Conservation (phyloP, 2,113 vertebrate genomes). For the Myanophis thanlyinensis region DNA sequence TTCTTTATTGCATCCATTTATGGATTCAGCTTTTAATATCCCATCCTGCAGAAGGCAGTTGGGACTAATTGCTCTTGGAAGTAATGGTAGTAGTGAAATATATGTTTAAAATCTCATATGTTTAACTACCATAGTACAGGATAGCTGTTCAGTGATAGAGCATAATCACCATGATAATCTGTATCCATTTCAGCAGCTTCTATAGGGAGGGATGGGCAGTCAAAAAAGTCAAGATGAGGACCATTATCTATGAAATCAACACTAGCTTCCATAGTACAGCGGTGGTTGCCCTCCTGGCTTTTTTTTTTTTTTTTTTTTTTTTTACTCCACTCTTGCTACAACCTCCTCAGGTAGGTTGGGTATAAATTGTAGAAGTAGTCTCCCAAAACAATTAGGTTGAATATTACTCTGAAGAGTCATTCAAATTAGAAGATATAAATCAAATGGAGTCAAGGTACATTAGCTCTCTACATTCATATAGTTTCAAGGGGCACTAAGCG, state of each 20-base stretch:
- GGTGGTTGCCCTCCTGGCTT: neutral
- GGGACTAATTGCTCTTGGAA: neutral
- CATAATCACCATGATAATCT: neutral
- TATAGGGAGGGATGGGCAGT: neutral
- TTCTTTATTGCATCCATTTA: neutral
- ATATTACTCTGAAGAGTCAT: neutral
- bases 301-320: too few relatives aligned
- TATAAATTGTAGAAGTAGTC: neutral
- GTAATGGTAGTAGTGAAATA: neutral
- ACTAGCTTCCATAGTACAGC: neutral
- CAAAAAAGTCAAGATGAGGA: neutral
- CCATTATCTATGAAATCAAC: neutral
- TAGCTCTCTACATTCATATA: neutral
- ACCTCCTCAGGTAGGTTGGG: neutral
- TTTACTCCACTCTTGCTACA: neutral
- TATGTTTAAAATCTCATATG: too few relatives aligned
- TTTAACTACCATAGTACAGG: neutral
- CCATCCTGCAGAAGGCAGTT: neutral
- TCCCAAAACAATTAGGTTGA: neutral
- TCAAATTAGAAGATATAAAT: neutral
- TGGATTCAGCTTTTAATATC: neutral
- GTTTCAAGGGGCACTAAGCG: neutral
- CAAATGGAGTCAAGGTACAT: neutral
- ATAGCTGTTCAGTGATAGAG: neutral
- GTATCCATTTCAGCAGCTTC: neutral